Evolutionary conservation across 1,140 invertebrate species (phyloP).

Genomic region (Drosophila tristis): DNA sequence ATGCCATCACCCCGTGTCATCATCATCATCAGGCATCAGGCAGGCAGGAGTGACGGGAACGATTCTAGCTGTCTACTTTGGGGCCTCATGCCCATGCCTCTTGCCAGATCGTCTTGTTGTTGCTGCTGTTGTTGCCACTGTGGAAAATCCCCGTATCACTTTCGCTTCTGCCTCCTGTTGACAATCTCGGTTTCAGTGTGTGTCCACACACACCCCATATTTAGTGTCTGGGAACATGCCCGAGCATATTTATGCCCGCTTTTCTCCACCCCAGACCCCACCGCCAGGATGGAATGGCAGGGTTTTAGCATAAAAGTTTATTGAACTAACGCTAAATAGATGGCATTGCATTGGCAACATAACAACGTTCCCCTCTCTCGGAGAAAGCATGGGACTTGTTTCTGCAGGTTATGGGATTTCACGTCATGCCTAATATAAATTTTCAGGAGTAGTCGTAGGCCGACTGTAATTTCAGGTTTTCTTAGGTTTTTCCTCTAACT

Average conservation of each 20-base stretch:
- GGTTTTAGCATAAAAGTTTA: conserved; percentile 82
- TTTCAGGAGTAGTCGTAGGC: no score
- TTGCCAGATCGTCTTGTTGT: conserved; percentile 30
- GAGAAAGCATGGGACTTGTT: conserved; percentile 6
- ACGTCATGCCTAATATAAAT: not conserved
- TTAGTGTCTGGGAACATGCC: conserved; percentile 63
- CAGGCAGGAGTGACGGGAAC: conserved; percentile 38
- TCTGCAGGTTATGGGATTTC: conserved; percentile 10
- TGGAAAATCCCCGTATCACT: conserved; percentile 79
- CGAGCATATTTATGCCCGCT: conserved; percentile 67
- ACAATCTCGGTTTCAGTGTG: conserved; percentile 81
- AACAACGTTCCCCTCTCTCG: no score
- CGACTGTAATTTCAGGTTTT: no score
- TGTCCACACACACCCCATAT: conserved; percentile 37
- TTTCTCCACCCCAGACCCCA: conserved; percentile 14
- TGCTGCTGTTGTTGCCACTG: conserved; percentile 29
- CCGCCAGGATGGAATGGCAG: conserved; percentile 47
- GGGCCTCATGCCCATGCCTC: conserved; percentile 5
- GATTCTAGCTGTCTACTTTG: conserved; percentile 45
- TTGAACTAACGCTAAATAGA: conserved; percentile 68
- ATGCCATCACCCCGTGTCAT: conserved; percentile 38
- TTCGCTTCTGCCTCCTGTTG: conserved; percentile 77
- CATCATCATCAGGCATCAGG: conserved; percentile 42
- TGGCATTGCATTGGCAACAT: conserved; percentile 9
- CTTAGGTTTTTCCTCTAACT: no score